These are phyloP conservation scores for Acropora yongei DNA, from an alignment of 64 coral and sea anemone genomes.

Conservation along the genomic window DNA sequence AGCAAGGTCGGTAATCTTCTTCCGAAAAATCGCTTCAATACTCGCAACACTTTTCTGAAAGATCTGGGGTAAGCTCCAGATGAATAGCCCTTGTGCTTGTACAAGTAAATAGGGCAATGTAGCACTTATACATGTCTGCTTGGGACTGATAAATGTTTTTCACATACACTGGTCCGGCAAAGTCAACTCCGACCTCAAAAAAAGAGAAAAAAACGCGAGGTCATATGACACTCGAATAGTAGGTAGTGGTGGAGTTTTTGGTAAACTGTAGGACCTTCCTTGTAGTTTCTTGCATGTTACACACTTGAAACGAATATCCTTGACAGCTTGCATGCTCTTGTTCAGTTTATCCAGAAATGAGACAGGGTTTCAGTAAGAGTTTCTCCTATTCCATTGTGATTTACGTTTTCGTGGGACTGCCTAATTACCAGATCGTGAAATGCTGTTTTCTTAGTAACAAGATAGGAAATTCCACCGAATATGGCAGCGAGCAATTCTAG, in stretches of 20 bases:
- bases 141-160: background rate
- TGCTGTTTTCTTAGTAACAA: constrained; percentile 9
- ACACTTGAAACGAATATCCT: constrained; percentile 37
- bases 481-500: background rate
- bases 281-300: constrained; percentile 43
- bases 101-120: constrained; percentile 22
- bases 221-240: background rate
- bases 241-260: background rate
- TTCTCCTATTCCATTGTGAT: constrained; percentile 41
- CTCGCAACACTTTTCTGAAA: constrained; percentile 37
- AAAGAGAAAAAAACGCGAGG: background rate
- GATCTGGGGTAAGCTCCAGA: constrained; percentile 57
- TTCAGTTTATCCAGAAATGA: background rate
- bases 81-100: constrained; percentile 5
- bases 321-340: constrained; percentile 33
- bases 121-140: background rate
- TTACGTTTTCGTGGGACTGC: background rate
- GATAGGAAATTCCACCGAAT: background rate
- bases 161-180: constrained; percentile 31
- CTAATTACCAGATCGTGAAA: background rate
- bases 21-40: background rate
- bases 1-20: background rate
- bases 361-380: background rate
- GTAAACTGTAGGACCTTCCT: background rate
- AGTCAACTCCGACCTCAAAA: background rate